Conservation (phyloP, 2,113 vertebrate genomes). For the Mystacornis crossleyi region DNA sequence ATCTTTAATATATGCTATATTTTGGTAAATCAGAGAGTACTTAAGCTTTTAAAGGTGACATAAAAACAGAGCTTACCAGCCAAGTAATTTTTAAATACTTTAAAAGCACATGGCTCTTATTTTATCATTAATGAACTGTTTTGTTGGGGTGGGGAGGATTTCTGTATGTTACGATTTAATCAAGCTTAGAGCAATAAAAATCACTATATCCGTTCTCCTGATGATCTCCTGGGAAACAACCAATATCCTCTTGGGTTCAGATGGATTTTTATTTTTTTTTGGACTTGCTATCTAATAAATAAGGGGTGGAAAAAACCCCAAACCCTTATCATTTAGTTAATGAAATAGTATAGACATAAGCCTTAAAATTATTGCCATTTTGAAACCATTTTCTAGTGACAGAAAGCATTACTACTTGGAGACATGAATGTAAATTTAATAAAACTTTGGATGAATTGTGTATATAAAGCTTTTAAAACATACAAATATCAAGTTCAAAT, state of each 20-base stretch:
- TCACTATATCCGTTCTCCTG: background rate
- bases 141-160: background rate
- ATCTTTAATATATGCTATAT: background rate
- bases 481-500: background rate
- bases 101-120: background rate
- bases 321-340: background rate
- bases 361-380: slow-evolving; percentile 1
- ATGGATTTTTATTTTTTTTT: slow-evolving; percentile 20
- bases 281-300: slow-evolving; percentile 1
- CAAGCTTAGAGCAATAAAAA: slow-evolving; percentile 24
- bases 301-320: background rate
- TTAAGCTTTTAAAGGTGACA: background rate
- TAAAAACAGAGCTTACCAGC: background rate
- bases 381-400: background rate
- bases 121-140: slow-evolving; percentile 21
- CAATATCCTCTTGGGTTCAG: slow-evolving; percentile 39
- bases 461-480: background rate
- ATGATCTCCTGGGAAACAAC: background rate
- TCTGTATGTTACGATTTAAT: background rate
- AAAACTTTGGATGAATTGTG: background rate
- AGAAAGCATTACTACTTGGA: background rate
- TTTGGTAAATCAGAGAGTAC: background rate
- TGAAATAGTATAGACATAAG: background rate
- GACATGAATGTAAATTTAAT: background rate
- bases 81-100: background rate